Percentiles rank a stretch among this genome's conserved stretches.
Evolutionary conservation across 2,113 vertebrate genomes (phyloP).

Genomic region (Xerus inauris): DNA sequence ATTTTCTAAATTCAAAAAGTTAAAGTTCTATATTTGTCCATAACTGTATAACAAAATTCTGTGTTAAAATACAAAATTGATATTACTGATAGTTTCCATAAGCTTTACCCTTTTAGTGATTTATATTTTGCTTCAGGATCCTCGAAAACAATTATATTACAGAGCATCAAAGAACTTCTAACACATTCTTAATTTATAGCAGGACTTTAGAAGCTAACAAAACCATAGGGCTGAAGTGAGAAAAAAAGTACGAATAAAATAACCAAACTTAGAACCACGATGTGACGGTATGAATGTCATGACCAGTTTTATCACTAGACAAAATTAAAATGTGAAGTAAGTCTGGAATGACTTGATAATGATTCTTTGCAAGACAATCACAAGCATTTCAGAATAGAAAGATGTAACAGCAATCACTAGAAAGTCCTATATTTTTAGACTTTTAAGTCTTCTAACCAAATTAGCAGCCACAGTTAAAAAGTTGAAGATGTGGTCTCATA

Average conservation of each 20-base stretch:
- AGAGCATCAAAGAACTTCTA: slow-evolving; percentile 35
- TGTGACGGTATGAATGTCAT: neutral
- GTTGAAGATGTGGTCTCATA: neutral
- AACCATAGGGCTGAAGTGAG: neutral
- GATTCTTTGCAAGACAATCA: neutral
- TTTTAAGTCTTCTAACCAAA: neutral
- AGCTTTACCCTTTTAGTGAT: slow-evolving; percentile 18
- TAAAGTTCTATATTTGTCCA: neutral
- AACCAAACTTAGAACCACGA: neutral
- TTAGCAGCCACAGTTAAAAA: neutral
- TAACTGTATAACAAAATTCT: neutral
- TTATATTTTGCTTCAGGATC: slow-evolving; percentile 25
- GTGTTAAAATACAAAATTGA: slow-evolving; percentile 4
- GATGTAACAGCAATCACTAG: neutral
- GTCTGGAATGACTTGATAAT: neutral
- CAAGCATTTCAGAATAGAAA: neutral
- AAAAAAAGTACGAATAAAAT: neutral
- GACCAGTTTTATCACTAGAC: neutral
- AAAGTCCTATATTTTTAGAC: neutral
- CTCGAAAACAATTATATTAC: slow-evolving; percentile 9
- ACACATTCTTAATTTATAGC: slow-evolving; percentile 40
- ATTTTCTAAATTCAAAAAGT: neutral
- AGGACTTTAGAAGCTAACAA: neutral
- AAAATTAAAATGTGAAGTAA: slow-evolving; percentile 5
- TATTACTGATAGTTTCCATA: neutral